phyloP scores from a whole-genome alignment of 2,113 vertebrate genomes.

The Malurus elegans region DNA sequence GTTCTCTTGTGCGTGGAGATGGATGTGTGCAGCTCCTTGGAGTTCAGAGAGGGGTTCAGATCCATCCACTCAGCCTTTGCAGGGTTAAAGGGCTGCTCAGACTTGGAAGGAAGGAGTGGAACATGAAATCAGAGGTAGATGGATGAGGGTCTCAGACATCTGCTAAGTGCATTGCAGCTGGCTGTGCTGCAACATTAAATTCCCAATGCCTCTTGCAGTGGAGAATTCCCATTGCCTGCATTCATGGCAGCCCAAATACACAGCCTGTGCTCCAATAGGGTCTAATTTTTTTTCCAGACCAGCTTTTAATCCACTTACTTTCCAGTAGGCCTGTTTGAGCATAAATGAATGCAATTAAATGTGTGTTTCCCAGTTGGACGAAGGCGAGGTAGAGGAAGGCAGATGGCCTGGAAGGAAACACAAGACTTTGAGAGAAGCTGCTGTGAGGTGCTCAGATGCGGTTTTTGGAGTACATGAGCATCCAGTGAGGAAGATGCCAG shows the following conservation, averaged over 20 bases:
- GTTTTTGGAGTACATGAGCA: neutral
- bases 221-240: neutral
- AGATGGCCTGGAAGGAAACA: neutral
- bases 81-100: neutral
- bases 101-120: neutral
- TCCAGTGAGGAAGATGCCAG: neutral
- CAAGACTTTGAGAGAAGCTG: neutral
- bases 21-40: neutral
- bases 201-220: neutral
- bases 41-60: neutral
- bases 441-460: neutral
- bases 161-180: neutral
- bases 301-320: conserved; percentile 49
- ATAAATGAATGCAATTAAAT: conserved; percentile 39
- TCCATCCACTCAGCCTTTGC: neutral
- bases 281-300: conserved; percentile 10
- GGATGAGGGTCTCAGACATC: conserved; percentile 1
- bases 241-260: neutral
- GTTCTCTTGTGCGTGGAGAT: neutral
- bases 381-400: neutral
- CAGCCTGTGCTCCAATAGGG: neutral
- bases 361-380: neutral
- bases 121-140: neutral
- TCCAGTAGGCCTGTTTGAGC: neutral
- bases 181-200: neutral